Conservation (phyloP, 2,888 invertebrate species). For the Drosophila prolongata region DNA sequence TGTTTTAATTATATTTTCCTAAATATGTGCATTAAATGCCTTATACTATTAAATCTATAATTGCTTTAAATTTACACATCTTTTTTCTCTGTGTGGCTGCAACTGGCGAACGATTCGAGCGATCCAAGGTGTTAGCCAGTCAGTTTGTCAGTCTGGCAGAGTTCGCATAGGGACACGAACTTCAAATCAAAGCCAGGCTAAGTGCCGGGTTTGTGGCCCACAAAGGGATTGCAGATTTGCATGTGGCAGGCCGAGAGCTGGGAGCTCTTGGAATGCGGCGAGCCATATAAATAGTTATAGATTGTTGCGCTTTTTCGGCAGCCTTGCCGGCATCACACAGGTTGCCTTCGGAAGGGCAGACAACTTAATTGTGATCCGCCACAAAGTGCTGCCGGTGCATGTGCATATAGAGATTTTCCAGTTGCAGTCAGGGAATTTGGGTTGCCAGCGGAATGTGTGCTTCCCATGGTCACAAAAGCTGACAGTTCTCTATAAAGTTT, state of each 20-base stretch:
- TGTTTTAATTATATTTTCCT: no score
- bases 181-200: conserved; percentile 82
- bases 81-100: not conserved
- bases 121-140: conserved; percentile 71
- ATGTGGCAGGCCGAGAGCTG: conserved; percentile 46
- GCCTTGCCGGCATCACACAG: conserved; percentile 61
- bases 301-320: conserved; percentile 45
- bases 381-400: conserved; percentile 35
- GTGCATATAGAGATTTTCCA: not conserved
- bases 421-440: conserved; percentile 21
- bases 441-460: conserved; percentile 29
- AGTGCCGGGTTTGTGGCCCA: conserved; percentile 73
- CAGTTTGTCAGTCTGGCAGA: conserved; percentile 45
- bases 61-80: no score
- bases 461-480: conserved; percentile 24
- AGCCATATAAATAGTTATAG: conserved; percentile 61
- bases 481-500: conserved; percentile 2
- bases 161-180: conserved; percentile 83
- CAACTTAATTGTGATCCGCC: conserved; percentile 54
- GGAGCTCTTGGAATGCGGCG: conserved; percentile 36
- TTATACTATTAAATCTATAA: no score
- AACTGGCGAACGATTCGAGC: conserved; percentile 20
- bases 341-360: conserved; percentile 49
- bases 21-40: no score
- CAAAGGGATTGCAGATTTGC: conserved; percentile 50